phyloP scores from a whole-genome alignment of 2,888 invertebrate genomes.

The Lepidochrysops patricia region DNA sequence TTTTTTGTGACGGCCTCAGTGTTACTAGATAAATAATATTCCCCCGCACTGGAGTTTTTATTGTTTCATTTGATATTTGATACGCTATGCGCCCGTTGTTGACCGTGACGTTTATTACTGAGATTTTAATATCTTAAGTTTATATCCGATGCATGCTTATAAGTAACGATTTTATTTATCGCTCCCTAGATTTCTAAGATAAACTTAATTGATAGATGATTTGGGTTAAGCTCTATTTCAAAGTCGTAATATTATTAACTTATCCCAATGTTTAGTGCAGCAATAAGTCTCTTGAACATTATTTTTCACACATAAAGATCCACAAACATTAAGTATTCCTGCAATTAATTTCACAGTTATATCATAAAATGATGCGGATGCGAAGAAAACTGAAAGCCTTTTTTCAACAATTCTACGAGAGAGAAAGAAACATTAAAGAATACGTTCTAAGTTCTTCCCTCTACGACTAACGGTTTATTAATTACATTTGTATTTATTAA shows the following conservation, averaged over 20 bases:
- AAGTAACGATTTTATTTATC: neutral
- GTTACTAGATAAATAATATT: constrained; percentile 11
- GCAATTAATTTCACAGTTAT: too few relatives aligned
- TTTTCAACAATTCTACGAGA: neutral
- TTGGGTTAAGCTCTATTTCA: neutral
- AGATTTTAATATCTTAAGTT: constrained; percentile 5
- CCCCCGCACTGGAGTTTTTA: constrained; percentile 1
- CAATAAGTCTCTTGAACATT: too few relatives aligned
- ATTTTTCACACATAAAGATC: too few relatives aligned
- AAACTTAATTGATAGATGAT: too few relatives aligned
- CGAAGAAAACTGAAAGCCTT: neutral
- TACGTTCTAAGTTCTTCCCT: neutral
- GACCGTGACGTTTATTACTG: neutral
- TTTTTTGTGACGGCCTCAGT: constrained; percentile 6
- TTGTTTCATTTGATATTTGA: constrained; percentile 7
- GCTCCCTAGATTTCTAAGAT: neutral
- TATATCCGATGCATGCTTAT: neutral
- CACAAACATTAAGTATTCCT: too few relatives aligned
- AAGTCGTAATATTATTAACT: too few relatives aligned
- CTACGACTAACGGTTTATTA: neutral
- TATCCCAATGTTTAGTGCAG: too few relatives aligned
- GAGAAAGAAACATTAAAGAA: too few relatives aligned
- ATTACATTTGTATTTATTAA: constrained; percentile 5
- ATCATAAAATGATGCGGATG: too few relatives aligned
- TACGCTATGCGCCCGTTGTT: neutral